phyloP scores from a whole-genome alignment of 2,888 invertebrate genomes.

The Himalopsyche japonica region DNA sequence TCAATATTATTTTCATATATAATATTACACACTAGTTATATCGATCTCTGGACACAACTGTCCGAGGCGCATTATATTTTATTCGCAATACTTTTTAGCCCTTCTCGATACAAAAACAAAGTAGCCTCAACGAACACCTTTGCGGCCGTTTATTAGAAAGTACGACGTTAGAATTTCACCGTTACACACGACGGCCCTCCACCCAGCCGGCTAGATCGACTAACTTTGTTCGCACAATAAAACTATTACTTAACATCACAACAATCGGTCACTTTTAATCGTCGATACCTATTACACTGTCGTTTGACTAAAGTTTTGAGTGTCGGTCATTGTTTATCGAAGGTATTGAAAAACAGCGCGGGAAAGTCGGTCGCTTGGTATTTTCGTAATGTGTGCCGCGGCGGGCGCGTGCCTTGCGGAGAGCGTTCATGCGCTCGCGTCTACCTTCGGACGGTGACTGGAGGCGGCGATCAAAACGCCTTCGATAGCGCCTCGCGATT shows the following conservation, averaged over 20 bases:
- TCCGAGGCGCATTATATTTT: background rate
- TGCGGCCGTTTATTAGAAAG: background rate
- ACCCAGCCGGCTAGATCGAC: background rate
- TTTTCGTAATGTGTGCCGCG: background rate
- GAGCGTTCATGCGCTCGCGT: slow-evolving; percentile 22
- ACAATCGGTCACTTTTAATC: background rate
- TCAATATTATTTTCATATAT: background rate
- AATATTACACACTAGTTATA: background rate
- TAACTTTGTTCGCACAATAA: background rate
- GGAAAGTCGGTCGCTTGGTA: background rate
- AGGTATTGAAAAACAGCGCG: background rate
- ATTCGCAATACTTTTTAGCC: background rate
- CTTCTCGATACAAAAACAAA: background rate
- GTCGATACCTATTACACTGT: background rate
- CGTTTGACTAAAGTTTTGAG: background rate
- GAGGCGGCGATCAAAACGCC: background rate
- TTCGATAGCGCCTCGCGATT: background rate
- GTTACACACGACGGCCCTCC: background rate
- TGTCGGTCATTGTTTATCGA: background rate
- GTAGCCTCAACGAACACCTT: background rate
- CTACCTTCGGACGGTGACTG: slow-evolving; percentile 35
- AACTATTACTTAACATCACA: background rate
- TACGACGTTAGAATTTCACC: background rate
- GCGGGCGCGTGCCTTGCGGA: slow-evolving; percentile 1
- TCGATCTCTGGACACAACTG: background rate